Evolutionary conservation across 2,888 invertebrate genomes (phyloP).

Genomic region (Julus scanicus): DNA sequence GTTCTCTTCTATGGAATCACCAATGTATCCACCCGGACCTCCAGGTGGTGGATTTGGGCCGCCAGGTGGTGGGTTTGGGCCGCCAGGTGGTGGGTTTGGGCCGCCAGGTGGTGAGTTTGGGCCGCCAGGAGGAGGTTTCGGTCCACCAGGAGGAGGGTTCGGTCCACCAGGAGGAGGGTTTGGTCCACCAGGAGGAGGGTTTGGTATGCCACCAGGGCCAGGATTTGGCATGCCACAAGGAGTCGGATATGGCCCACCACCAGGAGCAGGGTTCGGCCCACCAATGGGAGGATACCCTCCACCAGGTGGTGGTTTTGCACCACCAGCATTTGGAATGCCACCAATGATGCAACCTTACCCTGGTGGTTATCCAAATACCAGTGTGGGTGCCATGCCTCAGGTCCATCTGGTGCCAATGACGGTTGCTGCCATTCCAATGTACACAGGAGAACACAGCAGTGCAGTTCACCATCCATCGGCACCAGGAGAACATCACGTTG

Average conservation of each 20-base stretch:
- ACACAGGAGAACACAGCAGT: not conserved
- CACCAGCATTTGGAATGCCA: constrained; percentile 25
- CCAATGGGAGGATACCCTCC: constrained; percentile 33
- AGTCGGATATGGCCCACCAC: too few species aligned
- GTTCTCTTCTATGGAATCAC: not conserved
- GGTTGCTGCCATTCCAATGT: not conserved
- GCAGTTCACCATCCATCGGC: not conserved
- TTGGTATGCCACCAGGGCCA: too few species aligned
- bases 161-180: too few species aligned
- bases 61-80: not conserved
- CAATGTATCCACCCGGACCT: constrained; percentile 16
- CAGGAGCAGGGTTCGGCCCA: not conserved
- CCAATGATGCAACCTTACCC: constrained; percentile 33
- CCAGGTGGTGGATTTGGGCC: constrained; percentile 10
- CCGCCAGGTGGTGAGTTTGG: not conserved
- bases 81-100: not conserved
- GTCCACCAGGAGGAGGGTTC: too few species aligned
- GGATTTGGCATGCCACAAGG: too few species aligned
- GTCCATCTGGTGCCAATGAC: not conserved
- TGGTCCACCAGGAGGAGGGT: not conserved
- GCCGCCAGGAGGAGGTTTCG: not conserved
- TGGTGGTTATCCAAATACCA: not conserved
- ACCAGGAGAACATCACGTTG: not conserved
- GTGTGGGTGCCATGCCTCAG: not conserved
- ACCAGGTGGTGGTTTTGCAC: constrained; percentile 12